Base-by-base conservation (phyloP, 2,113 vertebrate species). In the Epinephelus fuscoguttatus region DNA sequence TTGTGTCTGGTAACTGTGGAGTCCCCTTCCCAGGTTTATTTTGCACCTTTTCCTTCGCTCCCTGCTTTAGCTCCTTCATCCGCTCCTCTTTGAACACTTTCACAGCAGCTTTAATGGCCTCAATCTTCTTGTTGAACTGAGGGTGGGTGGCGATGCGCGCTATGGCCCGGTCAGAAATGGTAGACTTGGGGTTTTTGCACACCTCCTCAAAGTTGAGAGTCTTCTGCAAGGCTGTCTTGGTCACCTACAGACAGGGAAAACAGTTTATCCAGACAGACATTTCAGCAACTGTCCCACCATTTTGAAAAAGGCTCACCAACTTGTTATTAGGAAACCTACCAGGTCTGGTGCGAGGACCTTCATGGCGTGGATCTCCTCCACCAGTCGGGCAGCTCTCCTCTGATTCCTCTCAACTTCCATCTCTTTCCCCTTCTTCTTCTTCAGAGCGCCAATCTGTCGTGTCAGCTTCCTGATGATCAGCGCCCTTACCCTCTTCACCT, bases 311-410 rank as follows among this genome's bases (percentile, higher is more conserved):
- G 47, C 12, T 49, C 47, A 49, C 47, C 33, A 37, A 37, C 6
- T 37, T 37, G 33, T 37, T 37, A 37, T 37, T 37, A 37, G 18
- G 23, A 42, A 50, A 71, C 87, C 1, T 85, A 94, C 95, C 81
- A 86, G 56, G 92, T 99, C 98, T 19, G 96, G 96, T 75, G 90
- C 93, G 52, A 99, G 88, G 52, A 81, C 87, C 94, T 98, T 99
- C 94, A 99, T 96, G 9, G 95, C 94, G 40, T 95, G 96, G 75
- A 99, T 96, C 94, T 99, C 98, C 90, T 99, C 97, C 75, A 97
- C 89, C 78, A 99, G 86, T 85, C 98, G 95, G 9, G 94, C 92
- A 6, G 90, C 97, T 80, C 97, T 95, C 79, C 96, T 96, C 71
- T 97, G 95, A 80, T 98, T 97, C 93, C 95, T 97, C 56, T 96